Conservation (phyloP, 2,797 vertebrate genomes). For the Danio aesculapii region DNA sequence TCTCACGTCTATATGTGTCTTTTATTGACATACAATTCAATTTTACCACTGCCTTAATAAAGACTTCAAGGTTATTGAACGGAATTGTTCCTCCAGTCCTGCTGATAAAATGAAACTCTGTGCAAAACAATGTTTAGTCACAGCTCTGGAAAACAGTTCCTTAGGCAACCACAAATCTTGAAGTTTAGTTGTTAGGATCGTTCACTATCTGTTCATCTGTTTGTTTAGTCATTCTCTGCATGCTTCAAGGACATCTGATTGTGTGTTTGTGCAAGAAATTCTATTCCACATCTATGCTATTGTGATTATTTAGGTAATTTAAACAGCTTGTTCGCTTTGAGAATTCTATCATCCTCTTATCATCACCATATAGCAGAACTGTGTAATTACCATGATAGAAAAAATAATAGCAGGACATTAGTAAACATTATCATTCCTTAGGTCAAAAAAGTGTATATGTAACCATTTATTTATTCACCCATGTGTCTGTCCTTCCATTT, state of each 20-base stretch:
- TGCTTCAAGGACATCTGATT: constrained; percentile 5
- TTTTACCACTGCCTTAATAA: constrained; percentile 4
- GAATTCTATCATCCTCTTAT: neutral
- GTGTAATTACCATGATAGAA: neutral
- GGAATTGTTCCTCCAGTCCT: neutral
- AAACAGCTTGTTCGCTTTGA: neutral
- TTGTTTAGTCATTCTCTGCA: constrained; percentile 35
- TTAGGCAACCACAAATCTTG: constrained; percentile 8
- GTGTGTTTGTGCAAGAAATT: constrained; percentile 26
- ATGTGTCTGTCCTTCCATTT: too few relatives aligned
- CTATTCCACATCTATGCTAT: neutral
- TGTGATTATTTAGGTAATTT: neutral
- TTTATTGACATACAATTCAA: neutral
- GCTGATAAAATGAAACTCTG: neutral
- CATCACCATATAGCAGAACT: neutral
- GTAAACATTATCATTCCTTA: neutral
- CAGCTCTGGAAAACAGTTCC: neutral
- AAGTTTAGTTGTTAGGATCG: neutral
- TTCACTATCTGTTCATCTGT: constrained; percentile 13
- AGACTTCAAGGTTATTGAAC: neutral
- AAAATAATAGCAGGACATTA: neutral
- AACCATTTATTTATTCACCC: neutral
- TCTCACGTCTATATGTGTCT: neutral
- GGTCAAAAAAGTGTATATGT: neutral
- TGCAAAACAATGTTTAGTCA: neutral